Evolutionary conservation across 1,140 invertebrate species (phyloP).

Genomic region (Palaemon carinicauda): DNA sequence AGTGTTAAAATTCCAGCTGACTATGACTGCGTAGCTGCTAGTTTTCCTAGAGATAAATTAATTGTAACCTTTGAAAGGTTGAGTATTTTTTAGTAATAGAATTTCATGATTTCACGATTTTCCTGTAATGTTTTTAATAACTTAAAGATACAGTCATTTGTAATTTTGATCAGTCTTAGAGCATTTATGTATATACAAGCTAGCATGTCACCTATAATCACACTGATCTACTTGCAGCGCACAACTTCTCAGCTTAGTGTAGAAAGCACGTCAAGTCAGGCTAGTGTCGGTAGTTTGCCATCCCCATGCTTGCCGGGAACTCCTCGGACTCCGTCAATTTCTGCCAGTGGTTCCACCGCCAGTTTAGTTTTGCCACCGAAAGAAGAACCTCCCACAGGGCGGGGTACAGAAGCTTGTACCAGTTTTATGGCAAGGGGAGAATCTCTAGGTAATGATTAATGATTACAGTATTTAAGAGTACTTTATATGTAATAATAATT

Average conservation of each 20-base stretch:
- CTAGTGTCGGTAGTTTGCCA: slow-evolving; percentile 39
- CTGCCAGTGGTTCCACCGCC: slow-evolving; percentile 22
- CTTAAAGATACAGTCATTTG: too few relatives aligned
- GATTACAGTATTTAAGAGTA: neutral
- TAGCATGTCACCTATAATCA: too few relatives aligned
- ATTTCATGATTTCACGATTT: too few relatives aligned
- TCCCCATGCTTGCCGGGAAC: slow-evolving; percentile 38
- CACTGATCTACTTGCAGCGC: neutral
- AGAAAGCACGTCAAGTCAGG: slow-evolving; percentile 26
- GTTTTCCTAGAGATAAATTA: too few relatives aligned
- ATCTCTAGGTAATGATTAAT: slow-evolving; percentile 32
- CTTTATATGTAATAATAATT: too few relatives aligned
- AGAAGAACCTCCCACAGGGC: neutral
- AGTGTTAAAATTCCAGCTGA: too few relatives aligned
- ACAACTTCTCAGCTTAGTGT: slow-evolving; percentile 47
- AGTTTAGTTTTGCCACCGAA: slow-evolving; percentile 14
- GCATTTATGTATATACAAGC: too few relatives aligned
- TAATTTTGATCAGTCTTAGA: too few relatives aligned
- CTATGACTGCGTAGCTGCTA: too few relatives aligned
- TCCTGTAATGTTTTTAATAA: too few relatives aligned
- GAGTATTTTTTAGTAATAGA: too few relatives aligned
- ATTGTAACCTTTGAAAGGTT: too few relatives aligned
- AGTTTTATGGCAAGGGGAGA: slow-evolving; percentile 49
- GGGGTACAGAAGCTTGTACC: slow-evolving; percentile 21
- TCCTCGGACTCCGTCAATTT: slow-evolving; percentile 25